Evolutionary conservation across 30 jellyfish, hydroid and myxozoan genomes (phyloP).

Genomic region (Pelagia noctiluca): DNA sequence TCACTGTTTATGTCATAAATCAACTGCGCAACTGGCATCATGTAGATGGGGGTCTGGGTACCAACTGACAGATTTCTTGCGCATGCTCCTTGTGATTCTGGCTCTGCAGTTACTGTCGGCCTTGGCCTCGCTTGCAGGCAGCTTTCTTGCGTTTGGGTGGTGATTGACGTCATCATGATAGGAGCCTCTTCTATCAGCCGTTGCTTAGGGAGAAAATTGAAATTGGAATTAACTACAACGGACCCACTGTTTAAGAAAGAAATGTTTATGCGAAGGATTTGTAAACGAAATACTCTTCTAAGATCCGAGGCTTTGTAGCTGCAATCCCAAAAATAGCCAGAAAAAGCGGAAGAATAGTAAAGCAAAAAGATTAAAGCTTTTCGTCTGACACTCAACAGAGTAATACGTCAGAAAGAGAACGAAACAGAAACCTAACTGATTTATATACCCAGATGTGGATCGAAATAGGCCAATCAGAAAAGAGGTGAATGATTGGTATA

Average conservation of each 20-base stretch:
- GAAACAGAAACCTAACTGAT: no score
- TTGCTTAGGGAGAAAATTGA: no score
- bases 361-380: no score
- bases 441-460: no score
- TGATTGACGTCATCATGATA: constrained; percentile 65
- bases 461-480: no score
- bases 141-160: constrained; percentile 90
- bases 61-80: constrained; percentile 81
- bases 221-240: no score
- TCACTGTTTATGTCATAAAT: constrained; percentile 64
- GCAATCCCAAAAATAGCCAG: constrained; percentile 9
- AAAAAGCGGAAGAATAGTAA: no score
- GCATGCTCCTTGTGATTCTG: constrained; percentile 63
- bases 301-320: no score
- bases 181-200: constrained; percentile 56
- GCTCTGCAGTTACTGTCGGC: constrained; percentile 45
- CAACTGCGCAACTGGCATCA: constrained; percentile 88
- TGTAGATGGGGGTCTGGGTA: constrained; percentile 91
- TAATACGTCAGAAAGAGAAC: no score
- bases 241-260: no score
- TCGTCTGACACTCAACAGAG: no score
- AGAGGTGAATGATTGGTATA: no score
- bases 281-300: neutral
- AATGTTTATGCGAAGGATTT: neutral
- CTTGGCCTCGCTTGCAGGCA: constrained; percentile 76